Percentiles rank a stretch among this genome's conserved stretches.
phyloP scores from a whole-genome alignment of 2,888 invertebrate genomes.

The Clepsis dumicolana region DNA sequence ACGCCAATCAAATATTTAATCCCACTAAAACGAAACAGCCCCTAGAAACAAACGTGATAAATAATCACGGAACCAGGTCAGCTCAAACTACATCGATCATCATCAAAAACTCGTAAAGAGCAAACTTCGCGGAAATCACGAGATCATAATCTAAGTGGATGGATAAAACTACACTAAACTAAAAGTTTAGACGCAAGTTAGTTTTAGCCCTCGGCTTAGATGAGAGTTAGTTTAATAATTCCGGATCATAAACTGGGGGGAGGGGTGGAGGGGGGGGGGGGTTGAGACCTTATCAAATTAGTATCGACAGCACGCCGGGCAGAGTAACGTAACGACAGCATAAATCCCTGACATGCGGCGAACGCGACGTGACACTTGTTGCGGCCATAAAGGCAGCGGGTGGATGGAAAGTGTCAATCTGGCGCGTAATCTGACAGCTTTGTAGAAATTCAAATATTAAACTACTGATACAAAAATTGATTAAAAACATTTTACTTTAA shows the following conservation, averaged over 20 bases:
- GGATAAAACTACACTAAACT: constrained; percentile 38
- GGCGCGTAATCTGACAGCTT: too few relatives aligned
- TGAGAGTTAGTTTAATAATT: constrained; percentile 47
- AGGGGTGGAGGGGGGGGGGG: too few relatives aligned
- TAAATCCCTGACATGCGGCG: constrained; percentile 54
- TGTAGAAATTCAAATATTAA: too few relatives aligned
- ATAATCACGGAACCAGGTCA: constrained; percentile 35
- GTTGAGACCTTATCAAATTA: constrained; percentile 47
- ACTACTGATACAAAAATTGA: too few relatives aligned
- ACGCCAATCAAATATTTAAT: background rate
- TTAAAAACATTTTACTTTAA: too few relatives aligned
- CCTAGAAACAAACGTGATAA: constrained; percentile 31
- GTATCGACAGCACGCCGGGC: constrained; percentile 44
- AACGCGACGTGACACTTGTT: constrained; percentile 54
- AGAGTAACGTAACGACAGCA: constrained; percentile 50
- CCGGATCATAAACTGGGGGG: constrained; percentile 49
- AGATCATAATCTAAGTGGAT: constrained; percentile 37
- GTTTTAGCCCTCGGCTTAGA: constrained; percentile 9
- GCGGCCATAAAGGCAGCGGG: constrained; percentile 29
- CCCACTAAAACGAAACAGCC: constrained; percentile 8
- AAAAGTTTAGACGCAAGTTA: constrained; percentile 16
- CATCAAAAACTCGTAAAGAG: constrained; percentile 43
- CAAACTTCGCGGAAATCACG: constrained; percentile 34
- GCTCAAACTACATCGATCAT: constrained; percentile 40
- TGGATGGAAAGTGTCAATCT: too few relatives aligned